phyloP scores from a whole-genome alignment of 2,888 invertebrate species.

The Stenotaenia linearis region DNA sequence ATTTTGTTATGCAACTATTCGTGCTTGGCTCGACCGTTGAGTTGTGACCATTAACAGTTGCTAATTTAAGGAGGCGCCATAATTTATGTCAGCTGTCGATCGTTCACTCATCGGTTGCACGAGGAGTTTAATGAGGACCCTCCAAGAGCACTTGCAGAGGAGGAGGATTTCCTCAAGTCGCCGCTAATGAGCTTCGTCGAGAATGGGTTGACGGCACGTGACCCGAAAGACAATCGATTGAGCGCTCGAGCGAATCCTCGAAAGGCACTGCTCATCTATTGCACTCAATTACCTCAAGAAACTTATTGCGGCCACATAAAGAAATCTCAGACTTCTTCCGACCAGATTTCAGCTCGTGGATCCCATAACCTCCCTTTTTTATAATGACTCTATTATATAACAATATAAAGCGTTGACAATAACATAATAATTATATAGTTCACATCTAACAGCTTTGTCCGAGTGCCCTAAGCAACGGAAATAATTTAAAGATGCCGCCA shows the following conservation, averaged over 20 bases:
- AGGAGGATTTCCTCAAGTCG: slow-evolving; percentile 32
- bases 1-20: neutral
- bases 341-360: neutral
- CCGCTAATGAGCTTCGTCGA: slow-evolving; percentile 31
- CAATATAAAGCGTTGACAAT: neutral
- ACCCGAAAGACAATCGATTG: slow-evolving; percentile 24
- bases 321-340: neutral
- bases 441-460: neutral
- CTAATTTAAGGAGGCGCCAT: slow-evolving; percentile 26
- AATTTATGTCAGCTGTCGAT: slow-evolving; percentile 27
- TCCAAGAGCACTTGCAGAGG: neutral
- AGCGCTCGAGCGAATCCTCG: slow-evolving; percentile 2
- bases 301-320: slow-evolving; percentile 16
- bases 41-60: slow-evolving; percentile 30
- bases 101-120: slow-evolving; percentile 27
- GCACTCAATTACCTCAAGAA: neutral
- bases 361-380: neutral
- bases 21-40: neutral
- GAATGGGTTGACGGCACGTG: slow-evolving; percentile 30
- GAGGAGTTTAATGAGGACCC: slow-evolving; percentile 18
- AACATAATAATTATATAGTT: neutral
- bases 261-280: slow-evolving; percentile 12
- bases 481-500: slow-evolving; percentile 19
- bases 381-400: neutral
- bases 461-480: neutral